phyloP scores from a whole-genome alignment of 2,888 invertebrate species.

The Chesias legatella region DNA sequence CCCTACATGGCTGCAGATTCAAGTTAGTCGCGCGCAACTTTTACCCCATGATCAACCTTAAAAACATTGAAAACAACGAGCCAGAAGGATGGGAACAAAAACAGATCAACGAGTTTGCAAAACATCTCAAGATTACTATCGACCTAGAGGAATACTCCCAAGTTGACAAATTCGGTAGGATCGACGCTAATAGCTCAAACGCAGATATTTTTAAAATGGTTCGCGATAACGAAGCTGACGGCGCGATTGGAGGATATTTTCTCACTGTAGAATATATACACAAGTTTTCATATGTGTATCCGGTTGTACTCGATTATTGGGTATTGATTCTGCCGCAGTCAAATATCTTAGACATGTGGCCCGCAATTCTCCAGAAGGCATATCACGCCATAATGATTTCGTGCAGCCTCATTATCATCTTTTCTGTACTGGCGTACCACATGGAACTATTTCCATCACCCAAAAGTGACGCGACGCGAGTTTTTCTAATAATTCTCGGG shows the following conservation, averaged over 20 bases:
- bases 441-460: slow-evolving; percentile 31
- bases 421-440: slow-evolving; percentile 24
- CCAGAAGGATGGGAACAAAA: slow-evolving; percentile 32
- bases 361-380: slow-evolving; percentile 18
- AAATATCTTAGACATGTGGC: slow-evolving; percentile 24
- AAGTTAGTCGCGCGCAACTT: slow-evolving; percentile 32
- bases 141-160: slow-evolving; percentile 29
- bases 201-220: slow-evolving; percentile 31
- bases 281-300: slow-evolving; percentile 29
- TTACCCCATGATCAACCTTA: slow-evolving; percentile 32
- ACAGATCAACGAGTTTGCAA: slow-evolving; percentile 30
- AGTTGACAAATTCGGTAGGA: slow-evolving; percentile 33
- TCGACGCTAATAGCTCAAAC: slow-evolving; percentile 25
- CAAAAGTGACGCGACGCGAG: slow-evolving; percentile 25
- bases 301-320: slow-evolving; percentile 26
- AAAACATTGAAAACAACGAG: slow-evolving; percentile 28
- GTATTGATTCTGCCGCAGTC: slow-evolving; percentile 23
- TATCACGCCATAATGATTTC: slow-evolving; percentile 8
- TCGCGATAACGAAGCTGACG: slow-evolving; percentile 32
- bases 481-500: slow-evolving; percentile 37
- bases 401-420: slow-evolving; percentile 25
- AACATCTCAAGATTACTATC: slow-evolving; percentile 27
- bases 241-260: slow-evolving; percentile 35
- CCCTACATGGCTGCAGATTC: slow-evolving; percentile 22
- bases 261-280: slow-evolving; percentile 5